Evolutionary conservation across 2,113 vertebrate species (phyloP).

Genomic region (Climacteris rufus): DNA sequence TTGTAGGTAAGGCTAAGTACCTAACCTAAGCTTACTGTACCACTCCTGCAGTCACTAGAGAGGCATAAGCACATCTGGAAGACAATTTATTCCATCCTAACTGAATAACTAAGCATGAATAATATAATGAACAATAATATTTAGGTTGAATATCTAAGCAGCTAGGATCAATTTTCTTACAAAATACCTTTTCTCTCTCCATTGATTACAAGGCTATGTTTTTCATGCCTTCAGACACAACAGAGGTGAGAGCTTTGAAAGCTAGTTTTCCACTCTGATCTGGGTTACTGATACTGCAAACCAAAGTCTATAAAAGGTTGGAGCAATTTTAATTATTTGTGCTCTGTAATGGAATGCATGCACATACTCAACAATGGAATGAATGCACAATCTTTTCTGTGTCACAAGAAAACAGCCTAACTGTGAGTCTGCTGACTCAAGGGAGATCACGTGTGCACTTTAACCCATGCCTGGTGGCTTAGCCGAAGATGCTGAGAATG

Average conservation of each 20-base stretch:
- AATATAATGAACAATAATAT: not conserved
- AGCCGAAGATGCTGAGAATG: not conserved
- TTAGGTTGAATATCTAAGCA: not conserved
- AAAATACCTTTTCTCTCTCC: not conserved
- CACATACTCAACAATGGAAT: not conserved
- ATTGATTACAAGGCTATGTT: not conserved
- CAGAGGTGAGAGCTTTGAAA: not conserved
- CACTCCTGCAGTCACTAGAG: not conserved
- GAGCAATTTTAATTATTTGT: not conserved
- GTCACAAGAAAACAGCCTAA: rapidly evolving
- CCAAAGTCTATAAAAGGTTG: not conserved
- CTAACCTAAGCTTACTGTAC: not conserved
- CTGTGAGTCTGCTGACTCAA: not conserved
- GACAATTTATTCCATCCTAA: not conserved
- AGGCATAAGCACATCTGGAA: not conserved
- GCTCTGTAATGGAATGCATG: not conserved
- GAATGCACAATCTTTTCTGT: not conserved
- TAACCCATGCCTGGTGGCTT: not conserved
- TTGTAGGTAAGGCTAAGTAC: not conserved
- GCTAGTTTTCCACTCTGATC: not conserved
- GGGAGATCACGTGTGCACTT: not conserved
- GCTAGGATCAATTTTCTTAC: not conserved
- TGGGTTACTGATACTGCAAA: not conserved
- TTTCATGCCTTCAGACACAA: not conserved
- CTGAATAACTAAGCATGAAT: not conserved